A percentile compares a stretch with the other conserved stretches of the same genome.
phyloP scores from a whole-genome alignment of 2,113 vertebrate species.

The Oncorhynchus gorbuscha region DNA sequence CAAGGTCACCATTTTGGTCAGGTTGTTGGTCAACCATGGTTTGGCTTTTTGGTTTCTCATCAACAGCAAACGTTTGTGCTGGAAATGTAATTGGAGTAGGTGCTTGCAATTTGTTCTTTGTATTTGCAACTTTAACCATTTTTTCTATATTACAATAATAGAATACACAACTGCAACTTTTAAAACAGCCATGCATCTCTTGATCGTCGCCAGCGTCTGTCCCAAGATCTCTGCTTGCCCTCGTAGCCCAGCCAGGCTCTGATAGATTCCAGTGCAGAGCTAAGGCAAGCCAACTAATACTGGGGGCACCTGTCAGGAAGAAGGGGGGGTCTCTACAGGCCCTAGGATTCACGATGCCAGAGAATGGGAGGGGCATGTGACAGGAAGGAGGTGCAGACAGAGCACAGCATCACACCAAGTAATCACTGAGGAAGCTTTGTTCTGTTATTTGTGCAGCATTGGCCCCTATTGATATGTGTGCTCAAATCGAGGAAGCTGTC shows the following conservation, averaged over 20 bases:
- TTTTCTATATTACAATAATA: not conserved
- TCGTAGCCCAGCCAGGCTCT: no score
- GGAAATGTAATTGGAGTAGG: no score
- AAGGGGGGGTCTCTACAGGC: conserved; percentile 1
- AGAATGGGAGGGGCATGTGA: not conserved
- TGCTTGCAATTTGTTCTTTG: no score
- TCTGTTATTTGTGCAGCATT: conserved; percentile 17
- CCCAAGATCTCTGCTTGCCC: no score
- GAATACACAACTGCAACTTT: not conserved
- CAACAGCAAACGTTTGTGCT: no score
- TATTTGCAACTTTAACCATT: no score
- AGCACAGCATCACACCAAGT: conserved; percentile 9
- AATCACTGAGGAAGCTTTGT: conserved; percentile 4
- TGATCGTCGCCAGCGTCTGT: not conserved
- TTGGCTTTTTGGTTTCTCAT: no score
- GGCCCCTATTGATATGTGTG: conserved; percentile 9
- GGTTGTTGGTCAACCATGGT: no score
- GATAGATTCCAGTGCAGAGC: no score
- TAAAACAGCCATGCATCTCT: not conserved
- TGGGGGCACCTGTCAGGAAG: conserved; percentile 28
- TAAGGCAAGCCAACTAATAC: no score
- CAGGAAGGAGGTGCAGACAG: conserved; percentile 17
- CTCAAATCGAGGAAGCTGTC: conserved; percentile 3
- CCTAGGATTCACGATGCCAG: not conserved
- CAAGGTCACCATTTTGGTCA: no score